These are phyloP conservation scores for human (Homo sapiens) DNA, from an alignment of 2,113 vertebrate genomes.

Conservation along the genomic window GRCh38 chr9:8296001-8296500, in stretches of 20 bases:
- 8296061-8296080: constrained; percentile 24
- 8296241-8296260: constrained; percentile 16
- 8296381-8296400: constrained; percentile 54
- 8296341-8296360: constrained; percentile 59
- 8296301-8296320: constrained; percentile 50
- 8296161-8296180: constrained; percentile 37
- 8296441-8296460: neutral
- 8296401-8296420: constrained; percentile 45
- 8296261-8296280: constrained; percentile 40
- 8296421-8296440: constrained; percentile 52
- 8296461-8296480: constrained; percentile 12
- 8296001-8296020: constrained; percentile 21
- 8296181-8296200: constrained; percentile 31
- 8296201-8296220: constrained; percentile 22
- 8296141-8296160: neutral
- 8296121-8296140: neutral
- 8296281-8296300: constrained; percentile 63
- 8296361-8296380: constrained; percentile 58
- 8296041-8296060: neutral
- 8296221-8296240: constrained; percentile 52
- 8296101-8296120: constrained; percentile 25
- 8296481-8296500: neutral
- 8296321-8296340: constrained; percentile 48
- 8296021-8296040: neutral
- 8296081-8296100: neutral